Evolutionary conservation across 2,113 vertebrate species (phyloP).

Genomic region (Gavia stellata): DNA sequence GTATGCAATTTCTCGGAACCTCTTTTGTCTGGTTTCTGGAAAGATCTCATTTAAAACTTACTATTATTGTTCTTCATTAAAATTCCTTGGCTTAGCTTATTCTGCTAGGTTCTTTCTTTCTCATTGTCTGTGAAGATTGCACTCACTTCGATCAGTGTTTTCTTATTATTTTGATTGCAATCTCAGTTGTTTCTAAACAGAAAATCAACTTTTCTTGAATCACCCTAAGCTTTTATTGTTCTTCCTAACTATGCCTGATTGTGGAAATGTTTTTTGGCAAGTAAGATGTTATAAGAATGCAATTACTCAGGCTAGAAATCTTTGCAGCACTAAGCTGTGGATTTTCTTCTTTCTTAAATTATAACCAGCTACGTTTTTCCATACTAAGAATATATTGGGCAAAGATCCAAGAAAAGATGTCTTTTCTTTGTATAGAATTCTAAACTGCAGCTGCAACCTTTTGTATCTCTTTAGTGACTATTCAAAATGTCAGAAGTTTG

Average conservation of each 20-base stretch:
- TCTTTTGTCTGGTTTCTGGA: neutral
- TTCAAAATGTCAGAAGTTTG: conserved; percentile 7
- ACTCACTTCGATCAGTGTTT: neutral
- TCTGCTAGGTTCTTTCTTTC: neutral
- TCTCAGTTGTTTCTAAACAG: neutral
- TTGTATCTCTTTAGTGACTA: neutral
- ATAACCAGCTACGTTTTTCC: neutral
- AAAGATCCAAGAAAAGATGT: neutral
- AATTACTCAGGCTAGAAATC: neutral
- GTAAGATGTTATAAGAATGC: neutral
- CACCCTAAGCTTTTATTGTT: neutral
- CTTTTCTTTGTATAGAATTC: neutral
- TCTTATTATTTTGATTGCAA: neutral
- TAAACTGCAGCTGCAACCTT: neutral
- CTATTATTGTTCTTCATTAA: neutral
- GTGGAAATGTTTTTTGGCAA: neutral
- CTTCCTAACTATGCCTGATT: neutral
- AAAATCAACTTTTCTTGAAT: neutral
- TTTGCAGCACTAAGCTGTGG: neutral
- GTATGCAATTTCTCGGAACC: neutral
- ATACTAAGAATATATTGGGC: neutral
- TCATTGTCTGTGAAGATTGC: neutral
- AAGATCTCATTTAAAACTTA: neutral
- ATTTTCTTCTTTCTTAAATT: neutral
- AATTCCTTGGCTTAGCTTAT: neutral